Evolutionary conservation across 2,797 vertebrate species (phyloP).

Genomic region (Enteromius trimaculatus): DNA sequence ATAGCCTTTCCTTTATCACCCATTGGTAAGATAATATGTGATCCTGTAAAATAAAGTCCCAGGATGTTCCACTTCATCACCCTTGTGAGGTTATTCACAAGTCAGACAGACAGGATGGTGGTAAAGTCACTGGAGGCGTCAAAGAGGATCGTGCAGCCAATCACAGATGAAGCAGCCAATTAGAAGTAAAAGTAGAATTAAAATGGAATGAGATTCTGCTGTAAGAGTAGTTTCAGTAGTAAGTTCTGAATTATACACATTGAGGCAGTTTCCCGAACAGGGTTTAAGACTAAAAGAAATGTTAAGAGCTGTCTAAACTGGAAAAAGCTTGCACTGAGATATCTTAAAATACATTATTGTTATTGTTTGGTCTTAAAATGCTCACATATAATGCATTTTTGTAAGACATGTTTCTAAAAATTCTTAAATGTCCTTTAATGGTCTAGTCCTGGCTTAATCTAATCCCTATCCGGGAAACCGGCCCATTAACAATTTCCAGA

Average conservation of each 20-base stretch:
- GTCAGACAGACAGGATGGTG: background rate
- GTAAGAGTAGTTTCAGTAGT: background rate
- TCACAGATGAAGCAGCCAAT: background rate
- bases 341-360: no score
- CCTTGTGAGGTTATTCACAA: constrained; percentile 4
- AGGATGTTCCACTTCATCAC: constrained; percentile 12
- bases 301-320: no score
- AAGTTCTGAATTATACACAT: background rate
- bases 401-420: no score
- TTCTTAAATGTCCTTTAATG: no score
- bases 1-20: constrained; percentile 1
- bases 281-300: no score
- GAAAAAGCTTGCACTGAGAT: no score
- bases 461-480: no score
- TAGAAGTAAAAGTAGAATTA: background rate
- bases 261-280: no score
- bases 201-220: background rate
- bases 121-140: background rate
- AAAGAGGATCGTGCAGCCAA: background rate
- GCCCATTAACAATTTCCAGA: background rate
- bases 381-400: no score
- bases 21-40: background rate
- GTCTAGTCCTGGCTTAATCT: no score
- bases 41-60: constrained; percentile 12
- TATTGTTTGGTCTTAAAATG: no score